phyloP scores from a whole-genome alignment of 1,140 invertebrate species.

The Triops cancriformis region DNA sequence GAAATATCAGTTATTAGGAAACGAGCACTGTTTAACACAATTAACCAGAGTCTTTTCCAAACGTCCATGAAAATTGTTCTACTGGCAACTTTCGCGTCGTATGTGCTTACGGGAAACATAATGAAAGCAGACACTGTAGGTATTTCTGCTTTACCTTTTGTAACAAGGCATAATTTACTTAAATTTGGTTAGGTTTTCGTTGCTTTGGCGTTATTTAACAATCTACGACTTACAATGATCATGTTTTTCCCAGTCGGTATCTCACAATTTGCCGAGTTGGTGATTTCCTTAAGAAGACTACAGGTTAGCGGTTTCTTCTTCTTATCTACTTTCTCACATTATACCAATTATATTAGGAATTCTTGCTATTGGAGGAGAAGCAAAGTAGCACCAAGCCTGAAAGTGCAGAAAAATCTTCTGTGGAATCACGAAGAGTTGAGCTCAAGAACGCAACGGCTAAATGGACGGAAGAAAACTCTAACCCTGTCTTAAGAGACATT shows the following conservation, averaged over 20 bases:
- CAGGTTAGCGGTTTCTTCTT: background rate
- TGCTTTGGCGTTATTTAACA: conserved; percentile 15
- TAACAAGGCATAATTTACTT: background rate
- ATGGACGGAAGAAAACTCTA: conserved; percentile 33
- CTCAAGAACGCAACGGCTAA: conserved; percentile 37
- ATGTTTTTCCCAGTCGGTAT: background rate
- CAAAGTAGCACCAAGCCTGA: background rate
- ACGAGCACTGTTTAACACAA: conserved; percentile 33
- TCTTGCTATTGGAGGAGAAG: background rate
- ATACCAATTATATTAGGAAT: background rate
- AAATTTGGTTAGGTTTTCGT: background rate
- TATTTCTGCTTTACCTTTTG: background rate
- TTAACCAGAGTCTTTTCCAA: conserved; percentile 30
- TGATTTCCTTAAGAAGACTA: background rate
- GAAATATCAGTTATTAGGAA: conserved; percentile 16
- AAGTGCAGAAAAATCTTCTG: background rate
- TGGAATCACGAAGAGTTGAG: conserved; percentile 28
- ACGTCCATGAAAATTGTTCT: background rate
- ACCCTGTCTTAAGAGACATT: conserved; percentile 35
- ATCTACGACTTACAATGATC: conserved; percentile 31
- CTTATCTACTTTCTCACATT: background rate
- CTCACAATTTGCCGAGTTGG: background rate
- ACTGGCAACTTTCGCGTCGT: background rate
- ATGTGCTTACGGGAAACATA: background rate
- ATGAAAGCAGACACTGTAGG: background rate